Evolutionary conservation across 2,888 invertebrate species (phyloP).

Genomic region (Leptarthrus brevirostris): DNA sequence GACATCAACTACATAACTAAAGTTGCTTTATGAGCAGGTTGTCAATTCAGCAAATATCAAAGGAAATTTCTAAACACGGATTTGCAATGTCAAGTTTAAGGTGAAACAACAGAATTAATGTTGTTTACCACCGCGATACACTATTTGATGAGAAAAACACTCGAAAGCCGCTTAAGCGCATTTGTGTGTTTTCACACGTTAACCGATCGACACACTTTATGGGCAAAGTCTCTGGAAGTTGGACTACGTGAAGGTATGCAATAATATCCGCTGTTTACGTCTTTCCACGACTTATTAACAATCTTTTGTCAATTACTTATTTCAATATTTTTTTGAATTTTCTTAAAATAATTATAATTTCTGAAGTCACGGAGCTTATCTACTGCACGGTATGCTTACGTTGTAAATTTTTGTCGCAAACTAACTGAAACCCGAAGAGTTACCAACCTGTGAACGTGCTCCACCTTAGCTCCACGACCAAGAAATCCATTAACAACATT

Average conservation of each 20-base stretch:
- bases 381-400: not conserved
- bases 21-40: too few relatives aligned
- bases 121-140: too few relatives aligned
- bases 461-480: not conserved
- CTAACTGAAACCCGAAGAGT: conserved; percentile 21
- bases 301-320: too few relatives aligned
- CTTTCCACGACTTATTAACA: too few relatives aligned
- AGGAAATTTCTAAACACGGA: too few relatives aligned
- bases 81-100: conserved; percentile 38
- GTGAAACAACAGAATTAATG: not conserved
- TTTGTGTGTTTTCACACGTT: not conserved
- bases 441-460: conserved; percentile 9
- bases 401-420: conserved; percentile 34
- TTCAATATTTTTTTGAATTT: too few relatives aligned
- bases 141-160: not conserved
- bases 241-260: too few relatives aligned
- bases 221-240: not conserved
- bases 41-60: too few relatives aligned
- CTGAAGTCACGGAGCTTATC: not conserved
- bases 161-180: not conserved
- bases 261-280: not conserved
- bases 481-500: conserved; percentile 27
- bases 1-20: too few relatives aligned
- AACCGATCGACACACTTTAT: conserved; percentile 21
- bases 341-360: too few relatives aligned